Base-by-base conservation (phyloP, 1,140 invertebrate genomes). In the Procambarus clarkii region DNA sequence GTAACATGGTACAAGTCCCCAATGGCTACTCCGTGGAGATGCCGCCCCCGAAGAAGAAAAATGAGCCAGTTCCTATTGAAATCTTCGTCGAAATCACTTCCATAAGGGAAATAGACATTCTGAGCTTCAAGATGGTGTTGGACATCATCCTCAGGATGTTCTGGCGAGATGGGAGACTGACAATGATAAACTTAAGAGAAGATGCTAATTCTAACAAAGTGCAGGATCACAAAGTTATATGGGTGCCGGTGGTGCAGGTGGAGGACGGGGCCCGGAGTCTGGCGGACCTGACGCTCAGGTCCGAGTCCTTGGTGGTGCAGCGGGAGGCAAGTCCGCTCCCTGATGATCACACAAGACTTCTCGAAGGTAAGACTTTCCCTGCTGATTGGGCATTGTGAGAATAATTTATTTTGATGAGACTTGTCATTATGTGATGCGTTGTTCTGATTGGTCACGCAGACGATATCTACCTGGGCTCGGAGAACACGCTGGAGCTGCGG, bases 261-360 rank as follows among this genome's bases (percentile, higher is more conserved):
- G 84, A 86, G 46, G 84, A 86, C 46, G 84, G 84, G 15, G 58
- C 84, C 4, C n/a, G 44, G 45, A 86, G 84, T 76, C 69, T 86
- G 44, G 84, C 84, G 18, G 84, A 86, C 69, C 9, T 86, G 7
- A 21, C 76, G 18, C 84, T 45, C 44, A 46, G 84, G 64, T 74
- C 84, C 0, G 21, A 86, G 71, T 46, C 84, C 0, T 45, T 86
- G 45, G 7, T 86, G 84, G 84, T 86, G 44, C 44, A 74, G 46
- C 46, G 69, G 64, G 45, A 86, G 69, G 71, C 44, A 21, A 2
- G 18, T n/a, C 64, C 84, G 18, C 50, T 54, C 46, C 34, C 84
- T 3, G 84, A 86, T 13, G 84, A 86, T 45, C 45, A 74, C n/a
- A 13, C 45, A 3, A 48, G 71, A 9, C 44, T 86, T 13, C 13